These are phyloP conservation scores for Myotis brandtii DNA, from an alignment of 2,113 vertebrate genomes.

Conservation along the genomic window DNA sequence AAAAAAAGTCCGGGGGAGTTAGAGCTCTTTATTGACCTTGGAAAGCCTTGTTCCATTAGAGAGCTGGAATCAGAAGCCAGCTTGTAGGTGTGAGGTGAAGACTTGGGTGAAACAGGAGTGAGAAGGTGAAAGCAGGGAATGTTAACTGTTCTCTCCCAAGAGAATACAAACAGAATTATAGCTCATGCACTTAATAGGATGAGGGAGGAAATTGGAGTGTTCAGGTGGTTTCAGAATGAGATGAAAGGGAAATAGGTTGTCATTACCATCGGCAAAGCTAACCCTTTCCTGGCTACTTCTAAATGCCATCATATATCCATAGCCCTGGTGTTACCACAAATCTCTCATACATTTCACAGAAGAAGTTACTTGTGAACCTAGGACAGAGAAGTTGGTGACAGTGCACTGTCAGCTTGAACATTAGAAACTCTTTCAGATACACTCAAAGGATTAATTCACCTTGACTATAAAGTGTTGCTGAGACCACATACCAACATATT, in stretches of 20 bases:
- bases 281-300: background rate
- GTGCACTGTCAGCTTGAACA: background rate
- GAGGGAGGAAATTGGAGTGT: background rate
- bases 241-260: background rate
- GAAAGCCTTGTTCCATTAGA: constrained; percentile 8
- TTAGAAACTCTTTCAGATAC: background rate
- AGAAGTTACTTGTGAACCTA: background rate
- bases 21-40: constrained; percentile 38
- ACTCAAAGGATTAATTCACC: background rate
- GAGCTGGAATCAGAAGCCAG: background rate
- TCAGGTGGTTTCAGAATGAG: background rate
- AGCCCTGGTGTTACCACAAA: background rate
- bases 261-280: background rate
- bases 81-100: background rate
- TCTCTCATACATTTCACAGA: background rate
- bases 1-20: background rate
- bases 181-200: background rate
- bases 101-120: background rate
- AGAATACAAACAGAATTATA: background rate
- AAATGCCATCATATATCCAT: background rate
- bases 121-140: background rate
- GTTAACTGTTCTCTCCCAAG: background rate
- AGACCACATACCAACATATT: background rate
- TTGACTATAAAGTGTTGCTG: background rate
- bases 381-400: background rate